These are phyloP conservation scores for Leptobrachium ailaonicum DNA, from an alignment of 2,113 vertebrate species.

Conservation along the genomic window DNA sequence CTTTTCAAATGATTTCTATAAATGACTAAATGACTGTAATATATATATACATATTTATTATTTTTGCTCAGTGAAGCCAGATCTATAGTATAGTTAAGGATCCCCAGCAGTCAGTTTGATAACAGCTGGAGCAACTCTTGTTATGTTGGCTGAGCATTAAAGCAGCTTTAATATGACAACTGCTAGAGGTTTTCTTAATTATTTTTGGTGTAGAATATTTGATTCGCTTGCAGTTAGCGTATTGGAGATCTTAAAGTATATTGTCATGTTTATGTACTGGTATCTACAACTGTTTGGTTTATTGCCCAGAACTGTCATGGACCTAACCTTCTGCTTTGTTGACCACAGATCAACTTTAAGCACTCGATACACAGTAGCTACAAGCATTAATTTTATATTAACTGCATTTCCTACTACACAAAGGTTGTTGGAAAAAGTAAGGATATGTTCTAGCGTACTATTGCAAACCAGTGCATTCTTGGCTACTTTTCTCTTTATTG, in stretches of 20 bases:
- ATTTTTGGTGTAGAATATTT: neutral
- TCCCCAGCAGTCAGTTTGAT: neutral
- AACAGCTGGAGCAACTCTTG: neutral
- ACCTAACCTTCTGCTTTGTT: neutral
- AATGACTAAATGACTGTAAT: neutral
- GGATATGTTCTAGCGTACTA: neutral
- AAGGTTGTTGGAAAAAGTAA: neutral
- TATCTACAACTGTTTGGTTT: neutral
- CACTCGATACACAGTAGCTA: neutral
- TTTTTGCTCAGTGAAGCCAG: no score
- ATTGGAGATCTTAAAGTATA: neutral
- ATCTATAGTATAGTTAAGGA: no score
- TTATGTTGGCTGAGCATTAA: neutral
- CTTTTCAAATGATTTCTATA: constrained; percentile 7
- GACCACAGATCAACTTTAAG: neutral
- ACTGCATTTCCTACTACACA: neutral
- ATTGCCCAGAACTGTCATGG: neutral
- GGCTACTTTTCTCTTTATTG: no score
- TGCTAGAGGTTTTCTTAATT: neutral
- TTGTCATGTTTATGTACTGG: neutral
- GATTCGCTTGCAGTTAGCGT: neutral
- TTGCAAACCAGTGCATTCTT: no score
- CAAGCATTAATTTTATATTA: neutral
- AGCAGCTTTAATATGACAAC: neutral
- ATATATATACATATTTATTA: neutral